Evolutionary conservation across 2,113 vertebrate genomes (phyloP), one percentile per base, ranked within the genome.

Genomic region (Hippocampus mohnikei): DNA sequence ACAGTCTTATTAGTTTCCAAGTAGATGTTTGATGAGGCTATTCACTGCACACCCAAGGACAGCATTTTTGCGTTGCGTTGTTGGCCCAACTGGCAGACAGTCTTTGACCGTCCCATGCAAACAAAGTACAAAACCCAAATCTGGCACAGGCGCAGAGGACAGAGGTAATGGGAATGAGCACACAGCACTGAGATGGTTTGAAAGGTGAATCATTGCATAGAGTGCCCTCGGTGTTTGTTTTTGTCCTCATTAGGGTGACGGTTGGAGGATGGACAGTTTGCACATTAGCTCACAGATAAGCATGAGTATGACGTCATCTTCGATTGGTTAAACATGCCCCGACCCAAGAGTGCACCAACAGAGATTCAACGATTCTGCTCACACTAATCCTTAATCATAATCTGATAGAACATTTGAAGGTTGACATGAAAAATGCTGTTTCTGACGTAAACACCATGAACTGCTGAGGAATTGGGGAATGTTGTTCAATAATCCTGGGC

Each of bases 91-190:
- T 58, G 2, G 0, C 69, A 71, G 16, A 52, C 79, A 2, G 46
- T 56, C 20, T 69, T 55, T 53, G 67, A 29, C 55, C 66, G 40
- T 61, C 59, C 50, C 66, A 23, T 27, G 67, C 65, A 48, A 67
- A 46, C 61, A 69, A 58, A 69, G 70, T 27, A 58, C 66, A 66
- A 77, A 67, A 72, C 66, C 29, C 66, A 77, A 66, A 41, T 42
- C 61, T 80, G 82, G 74, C 84, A 78, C 76, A 66, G 10, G 73
- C 62, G 69, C 67, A 74, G 71, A 85, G 78, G 79, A 86, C 77
- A 66, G 46, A 72, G 27, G 55, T 80, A 69, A 71, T 65, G 29
- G 44, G 67, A 69, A 53, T 56, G 75, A 78, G 59, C 46, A 13
- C 75, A 70, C 69, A 40, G 21, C 46, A 18, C 21, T 42, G 62